A percentile compares a stretch with the other conserved stretches of the same genome.
phyloP scores from a whole-genome alignment of 2,888 invertebrate genomes.

The Charanyca ferruginea region DNA sequence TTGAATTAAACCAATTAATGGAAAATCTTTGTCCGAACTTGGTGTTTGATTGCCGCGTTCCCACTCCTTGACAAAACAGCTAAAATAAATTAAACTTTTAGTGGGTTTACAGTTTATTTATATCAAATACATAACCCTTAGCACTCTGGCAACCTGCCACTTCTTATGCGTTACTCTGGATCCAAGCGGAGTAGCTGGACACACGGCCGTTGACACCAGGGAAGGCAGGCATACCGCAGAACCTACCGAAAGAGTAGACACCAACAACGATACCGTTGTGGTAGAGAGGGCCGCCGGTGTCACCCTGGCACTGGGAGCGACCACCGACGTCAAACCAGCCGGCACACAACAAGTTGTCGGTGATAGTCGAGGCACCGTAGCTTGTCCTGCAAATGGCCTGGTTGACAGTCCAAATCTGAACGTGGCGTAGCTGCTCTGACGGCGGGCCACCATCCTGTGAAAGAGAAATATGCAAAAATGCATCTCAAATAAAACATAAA shows the following conservation, averaged over 20 bases:
- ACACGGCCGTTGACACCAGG: constrained; percentile 76
- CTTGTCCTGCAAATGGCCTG: constrained; percentile 65
- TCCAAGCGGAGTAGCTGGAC: constrained; percentile 74
- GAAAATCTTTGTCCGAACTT: no score
- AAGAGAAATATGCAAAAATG: neutral
- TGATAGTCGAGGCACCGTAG: constrained; percentile 63
- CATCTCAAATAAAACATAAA: neutral
- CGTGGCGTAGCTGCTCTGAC: constrained; percentile 71
- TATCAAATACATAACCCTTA: no score
- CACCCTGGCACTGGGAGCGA: constrained; percentile 81
- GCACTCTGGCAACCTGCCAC: no score
- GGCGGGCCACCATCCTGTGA: constrained; percentile 57
- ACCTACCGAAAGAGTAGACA: constrained; percentile 71
- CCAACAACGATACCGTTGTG: constrained; percentile 76
- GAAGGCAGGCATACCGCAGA: constrained; percentile 66
- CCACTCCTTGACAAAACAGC: no score
- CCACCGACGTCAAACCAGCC: constrained; percentile 75
- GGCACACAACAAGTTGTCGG: constrained; percentile 69
- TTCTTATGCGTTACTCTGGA: constrained; percentile 70
- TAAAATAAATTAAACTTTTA: no score
- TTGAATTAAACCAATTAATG: no score
- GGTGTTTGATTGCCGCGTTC: no score
- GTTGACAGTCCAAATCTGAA: constrained; percentile 72
- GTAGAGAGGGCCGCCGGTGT: constrained; percentile 80
- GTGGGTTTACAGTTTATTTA: no score